Base-by-base conservation (phyloP, 2,888 invertebrate genomes). In the Cheilosia pagana region DNA sequence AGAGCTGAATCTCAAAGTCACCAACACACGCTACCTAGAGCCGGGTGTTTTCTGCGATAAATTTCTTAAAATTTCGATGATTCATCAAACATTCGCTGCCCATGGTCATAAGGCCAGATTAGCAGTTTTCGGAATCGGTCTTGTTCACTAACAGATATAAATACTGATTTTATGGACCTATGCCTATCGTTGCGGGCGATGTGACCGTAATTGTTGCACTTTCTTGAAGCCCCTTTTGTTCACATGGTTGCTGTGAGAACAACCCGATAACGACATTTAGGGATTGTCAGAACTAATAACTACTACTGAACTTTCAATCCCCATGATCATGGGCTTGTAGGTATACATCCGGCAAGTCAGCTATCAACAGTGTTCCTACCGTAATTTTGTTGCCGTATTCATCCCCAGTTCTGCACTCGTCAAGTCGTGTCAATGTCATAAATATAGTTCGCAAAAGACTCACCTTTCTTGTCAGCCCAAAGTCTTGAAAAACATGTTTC, bases 251-350 rank as follows among this genome's bases (percentile, higher is more conserved):
- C 45, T 45, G 10, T 28, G 2, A 28, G n/a, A 3, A 35, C 48
- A n/a, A n/a, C n/a, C n/a, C n/a, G 62, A 19, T 31, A 16, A 16
- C 8, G n/a, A 3, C 8, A 2, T 28, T 12, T n/a, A 1, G 14
- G 25, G 28, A 43, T 8, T 45, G 4, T 76, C 68, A 4, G 43
- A 63, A 21, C 72, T 68, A 12, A 81, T 76, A n/a, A 41, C 59
- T 0, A 76, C 63, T 0, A 71, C 75, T 0, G 67, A 85, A 43
- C 79, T 85, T 48, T 86, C 76, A 7, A 81, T 67, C 10, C 79
- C 81, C 81, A 77, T 86, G 16, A 81, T 81, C 79, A 76, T 74
- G 4, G 63, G 74, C 2, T 65, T 53, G n/a, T n/a, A n/a, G n/a
- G n/a, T 79, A 77, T 10, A 25, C 41, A 14, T 86, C 86, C 3